phyloP scores from a whole-genome alignment of 1,140 invertebrate genomes.

The Daktulosphaira vitifoliae region DNA sequence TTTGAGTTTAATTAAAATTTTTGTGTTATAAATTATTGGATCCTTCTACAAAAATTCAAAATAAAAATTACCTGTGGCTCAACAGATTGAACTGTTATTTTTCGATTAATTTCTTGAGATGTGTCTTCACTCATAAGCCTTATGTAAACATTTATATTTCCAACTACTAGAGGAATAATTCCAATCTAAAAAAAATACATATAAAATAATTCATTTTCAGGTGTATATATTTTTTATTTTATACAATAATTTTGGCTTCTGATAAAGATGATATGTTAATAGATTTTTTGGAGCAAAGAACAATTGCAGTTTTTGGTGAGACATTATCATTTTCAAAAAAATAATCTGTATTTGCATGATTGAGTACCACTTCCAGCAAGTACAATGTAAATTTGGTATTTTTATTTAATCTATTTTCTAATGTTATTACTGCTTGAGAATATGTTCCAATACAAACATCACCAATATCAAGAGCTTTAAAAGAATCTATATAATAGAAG shows the following conservation, averaged over 20 bases:
- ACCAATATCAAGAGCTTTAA: slow-evolving; percentile 19
- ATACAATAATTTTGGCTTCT: slow-evolving; percentile 17
- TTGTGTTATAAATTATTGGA: too few relatives aligned
- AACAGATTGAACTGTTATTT: background rate
- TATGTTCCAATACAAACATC: slow-evolving; percentile 28
- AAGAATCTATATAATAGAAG: background rate
- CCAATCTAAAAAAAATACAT: slow-evolving; percentile 6
- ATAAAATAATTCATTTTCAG: background rate
- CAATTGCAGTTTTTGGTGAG: background rate
- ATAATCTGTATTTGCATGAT: background rate
- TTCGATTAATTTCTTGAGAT: slow-evolving; percentile 24
- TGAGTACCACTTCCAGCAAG: background rate
- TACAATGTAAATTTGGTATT: slow-evolving; percentile 6
- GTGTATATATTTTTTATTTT: background rate
- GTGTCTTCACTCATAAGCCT: slow-evolving; percentile 14
- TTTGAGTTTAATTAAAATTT: too few relatives aligned
- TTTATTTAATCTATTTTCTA: slow-evolving; percentile 11
- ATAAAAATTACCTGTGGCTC: slow-evolving; percentile 8
- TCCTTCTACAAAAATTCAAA: too few relatives aligned
- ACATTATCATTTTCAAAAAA: background rate
- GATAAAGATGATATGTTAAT: background rate
- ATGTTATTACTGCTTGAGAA: slow-evolving; percentile 25
- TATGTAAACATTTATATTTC: slow-evolving; percentile 20
- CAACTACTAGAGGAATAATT: slow-evolving; percentile 12
- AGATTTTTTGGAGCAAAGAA: slow-evolving; percentile 14